A percentile compares a stretch with the other conserved stretches of the same genome.
Conservation (phyloP, 1,140 invertebrate genomes). For the Drosophila nikananu region DNA sequence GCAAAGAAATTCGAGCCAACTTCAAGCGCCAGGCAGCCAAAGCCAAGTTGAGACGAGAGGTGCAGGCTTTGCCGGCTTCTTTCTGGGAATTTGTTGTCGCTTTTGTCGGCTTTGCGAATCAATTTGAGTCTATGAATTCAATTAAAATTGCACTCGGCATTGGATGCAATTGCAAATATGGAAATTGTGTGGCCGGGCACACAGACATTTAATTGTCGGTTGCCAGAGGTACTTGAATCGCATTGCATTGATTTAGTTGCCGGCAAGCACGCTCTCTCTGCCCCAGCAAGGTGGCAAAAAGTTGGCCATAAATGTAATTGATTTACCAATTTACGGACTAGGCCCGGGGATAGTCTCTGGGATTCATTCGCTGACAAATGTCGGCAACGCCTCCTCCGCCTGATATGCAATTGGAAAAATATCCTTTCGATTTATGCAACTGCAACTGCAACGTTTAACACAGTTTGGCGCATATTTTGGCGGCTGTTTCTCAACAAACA, state of each 20-base stretch:
- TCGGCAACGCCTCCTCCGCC: slow-evolving; percentile 44
- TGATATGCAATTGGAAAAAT: slow-evolving; percentile 33
- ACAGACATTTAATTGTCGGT: slow-evolving; percentile 62
- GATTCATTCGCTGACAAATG: slow-evolving; percentile 70
- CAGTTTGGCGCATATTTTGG: slow-evolving; percentile 59
- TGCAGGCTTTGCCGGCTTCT: slow-evolving; percentile 52
- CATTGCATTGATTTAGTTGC: slow-evolving; percentile 69
- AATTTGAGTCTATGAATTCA: slow-evolving; percentile 51
- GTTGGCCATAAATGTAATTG: slow-evolving; percentile 74
- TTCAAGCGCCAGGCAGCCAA: slow-evolving; percentile 48
- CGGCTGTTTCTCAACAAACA: slow-evolving; percentile 25
- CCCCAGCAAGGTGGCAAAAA: slow-evolving; percentile 66
- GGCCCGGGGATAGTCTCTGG: slow-evolving; percentile 30
- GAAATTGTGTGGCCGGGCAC: slow-evolving; percentile 54
- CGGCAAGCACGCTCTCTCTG: slow-evolving; percentile 26
- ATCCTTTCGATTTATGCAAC: slow-evolving; percentile 37
- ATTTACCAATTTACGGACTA: slow-evolving; percentile 66
- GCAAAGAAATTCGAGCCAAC: slow-evolving; percentile 58
- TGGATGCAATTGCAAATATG: slow-evolving; percentile 64
- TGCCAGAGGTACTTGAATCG: slow-evolving; percentile 13
- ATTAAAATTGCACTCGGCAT: slow-evolving; percentile 46
- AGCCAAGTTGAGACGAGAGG: slow-evolving; percentile 1
- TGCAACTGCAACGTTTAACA: slow-evolving; percentile 31
- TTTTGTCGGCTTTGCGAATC: slow-evolving; percentile 26
- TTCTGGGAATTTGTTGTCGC: slow-evolving; percentile 45